Evolutionary conservation across 1,140 invertebrate genomes (phyloP).

Genomic region (Nebria ingens): DNA sequence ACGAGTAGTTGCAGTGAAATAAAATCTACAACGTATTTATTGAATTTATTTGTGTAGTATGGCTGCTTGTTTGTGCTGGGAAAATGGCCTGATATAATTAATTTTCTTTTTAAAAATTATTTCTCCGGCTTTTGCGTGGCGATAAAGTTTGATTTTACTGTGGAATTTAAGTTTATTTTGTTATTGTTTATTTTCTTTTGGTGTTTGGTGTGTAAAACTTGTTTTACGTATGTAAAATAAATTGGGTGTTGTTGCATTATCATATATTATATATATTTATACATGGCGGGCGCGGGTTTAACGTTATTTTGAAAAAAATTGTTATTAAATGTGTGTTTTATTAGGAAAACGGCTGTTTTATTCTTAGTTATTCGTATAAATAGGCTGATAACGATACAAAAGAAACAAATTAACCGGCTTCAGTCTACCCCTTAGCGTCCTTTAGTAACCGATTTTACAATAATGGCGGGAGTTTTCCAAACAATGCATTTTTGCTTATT

Average conservation of each 20-base stretch:
- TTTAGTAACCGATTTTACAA: not conserved
- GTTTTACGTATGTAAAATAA: not conserved
- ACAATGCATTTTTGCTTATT: no score
- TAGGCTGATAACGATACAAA: no score
- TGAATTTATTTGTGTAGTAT: not conserved
- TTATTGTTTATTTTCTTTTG: no score
- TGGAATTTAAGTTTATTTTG: not conserved
- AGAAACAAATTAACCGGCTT: no score
- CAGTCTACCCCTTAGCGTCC: no score
- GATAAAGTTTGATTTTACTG: not conserved
- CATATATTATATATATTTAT: slow-evolving; percentile 6
- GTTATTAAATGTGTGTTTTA: no score
- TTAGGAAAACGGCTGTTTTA: no score
- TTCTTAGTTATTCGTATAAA: no score
- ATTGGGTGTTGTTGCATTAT: not conserved
- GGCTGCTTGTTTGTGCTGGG: not conserved
- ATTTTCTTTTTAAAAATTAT: not conserved
- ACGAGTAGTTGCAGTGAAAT: not conserved
- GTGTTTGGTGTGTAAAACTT: not conserved
- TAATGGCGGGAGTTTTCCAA: not conserved
- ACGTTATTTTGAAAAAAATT: not conserved
- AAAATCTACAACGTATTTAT: slow-evolving; percentile 9
- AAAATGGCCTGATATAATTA: not conserved
- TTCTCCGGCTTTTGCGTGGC: not conserved
- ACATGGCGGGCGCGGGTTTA: not conserved